Evolutionary conservation across 2,888 invertebrate genomes (phyloP).

Genomic region (Blomia tropicalis): DNA sequence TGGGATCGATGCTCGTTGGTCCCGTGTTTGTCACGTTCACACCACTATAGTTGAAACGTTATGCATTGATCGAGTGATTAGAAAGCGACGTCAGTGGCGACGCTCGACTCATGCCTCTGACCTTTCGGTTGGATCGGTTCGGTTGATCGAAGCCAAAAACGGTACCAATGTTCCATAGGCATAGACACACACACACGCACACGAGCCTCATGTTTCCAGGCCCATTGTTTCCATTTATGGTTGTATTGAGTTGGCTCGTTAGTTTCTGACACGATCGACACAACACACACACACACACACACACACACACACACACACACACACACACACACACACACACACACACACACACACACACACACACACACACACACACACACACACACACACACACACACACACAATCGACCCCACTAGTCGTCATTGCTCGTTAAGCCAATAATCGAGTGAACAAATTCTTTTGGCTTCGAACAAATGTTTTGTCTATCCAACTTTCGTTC

Average conservation of each 20-base stretch:
- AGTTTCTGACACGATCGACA: background rate
- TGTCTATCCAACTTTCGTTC: too few relatives aligned
- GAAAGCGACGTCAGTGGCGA: too few relatives aligned
- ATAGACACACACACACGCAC: background rate
- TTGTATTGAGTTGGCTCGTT: constrained; percentile 3
- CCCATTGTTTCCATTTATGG: constrained; percentile 7
- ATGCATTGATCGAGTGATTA: constrained; percentile 18
- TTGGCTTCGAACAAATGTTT: constrained; percentile 11
- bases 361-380: too few relatives aligned
- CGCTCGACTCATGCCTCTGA: constrained; percentile 15
- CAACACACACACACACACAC: too few relatives aligned
- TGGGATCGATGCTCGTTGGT: background rate
- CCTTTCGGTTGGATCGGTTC: too few relatives aligned
- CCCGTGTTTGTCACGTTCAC: background rate
- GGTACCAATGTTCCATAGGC: too few relatives aligned
- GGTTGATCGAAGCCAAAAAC: too few relatives aligned
- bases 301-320: too few relatives aligned
- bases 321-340: too few relatives aligned
- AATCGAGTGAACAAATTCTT: constrained; percentile 14
- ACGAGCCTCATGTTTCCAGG: constrained; percentile 9
- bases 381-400: too few relatives aligned
- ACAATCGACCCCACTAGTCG: too few relatives aligned
- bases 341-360: too few relatives aligned
- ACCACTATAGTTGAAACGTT: background rate
- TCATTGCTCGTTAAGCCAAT: constrained; percentile 18